phyloP scores from a whole-genome alignment of 2,888 invertebrate species.

The Tubulanus polymorphus region DNA sequence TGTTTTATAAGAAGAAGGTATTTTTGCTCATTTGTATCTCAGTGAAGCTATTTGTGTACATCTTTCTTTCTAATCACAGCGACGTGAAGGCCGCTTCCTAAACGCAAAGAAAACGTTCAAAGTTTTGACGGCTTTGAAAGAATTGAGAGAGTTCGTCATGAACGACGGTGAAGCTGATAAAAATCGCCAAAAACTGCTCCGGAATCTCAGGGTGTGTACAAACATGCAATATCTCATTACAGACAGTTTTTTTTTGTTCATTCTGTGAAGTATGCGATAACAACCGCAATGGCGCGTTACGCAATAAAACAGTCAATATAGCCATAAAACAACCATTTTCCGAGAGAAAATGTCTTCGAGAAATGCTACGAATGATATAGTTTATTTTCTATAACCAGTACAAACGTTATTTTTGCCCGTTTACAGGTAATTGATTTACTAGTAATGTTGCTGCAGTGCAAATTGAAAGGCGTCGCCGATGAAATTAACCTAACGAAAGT shows the following conservation, averaged over 20 bases:
- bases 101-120: conserved; percentile 51
- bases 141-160: conserved; percentile 46
- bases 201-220: conserved; percentile 51
- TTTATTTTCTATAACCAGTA: conserved; percentile 2
- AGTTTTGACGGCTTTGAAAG: conserved; percentile 44
- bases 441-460: conserved; percentile 47
- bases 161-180: conserved; percentile 42
- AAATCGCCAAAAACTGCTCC: conserved; percentile 51
- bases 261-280: too few species aligned
- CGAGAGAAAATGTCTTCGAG: too few species aligned
- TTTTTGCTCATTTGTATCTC: neutral
- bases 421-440: conserved; percentile 51
- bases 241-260: neutral
- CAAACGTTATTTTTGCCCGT: too few species aligned
- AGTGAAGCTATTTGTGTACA: neutral
- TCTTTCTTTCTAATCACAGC: conserved; percentile 27
- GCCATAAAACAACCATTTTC: too few species aligned
- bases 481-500: conserved; percentile 47
- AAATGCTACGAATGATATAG: too few species aligned
- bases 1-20: too few species aligned
- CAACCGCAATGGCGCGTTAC: too few species aligned
- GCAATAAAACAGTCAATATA: too few species aligned
- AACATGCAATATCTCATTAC: too few species aligned
- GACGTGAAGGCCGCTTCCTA: conserved; percentile 37
- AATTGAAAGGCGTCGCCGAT: conserved; percentile 43